These are phyloP conservation scores for Sciurus carolinensis DNA, from an alignment of 2,797 vertebrate genomes.

Conservation along the genomic window DNA sequence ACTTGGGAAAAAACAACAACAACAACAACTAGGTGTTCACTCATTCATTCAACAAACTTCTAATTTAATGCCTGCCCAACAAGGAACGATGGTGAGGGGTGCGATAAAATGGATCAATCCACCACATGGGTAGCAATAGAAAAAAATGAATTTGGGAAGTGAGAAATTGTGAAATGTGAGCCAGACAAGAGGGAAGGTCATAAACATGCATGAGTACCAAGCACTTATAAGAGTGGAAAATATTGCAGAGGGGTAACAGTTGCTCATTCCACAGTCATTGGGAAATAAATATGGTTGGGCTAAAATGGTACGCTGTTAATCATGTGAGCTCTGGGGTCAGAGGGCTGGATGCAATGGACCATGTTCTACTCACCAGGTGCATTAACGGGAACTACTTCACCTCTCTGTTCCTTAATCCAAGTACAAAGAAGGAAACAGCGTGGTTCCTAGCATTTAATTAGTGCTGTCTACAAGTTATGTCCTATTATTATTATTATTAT, in stretches of 20 bases:
- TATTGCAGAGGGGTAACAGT: not conserved
- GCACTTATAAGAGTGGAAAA: constrained; percentile 2
- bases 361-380: no score
- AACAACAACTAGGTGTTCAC: not conserved
- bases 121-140: not conserved
- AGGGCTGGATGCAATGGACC: not conserved
- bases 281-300: constrained; percentile 28
- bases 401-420: not conserved
- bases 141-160: constrained; percentile 41
- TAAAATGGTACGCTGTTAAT: not conserved
- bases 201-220: not conserved
- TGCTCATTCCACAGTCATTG: not conserved
- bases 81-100: not conserved
- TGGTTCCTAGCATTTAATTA: not conserved
- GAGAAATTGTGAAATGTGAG: constrained; percentile 33
- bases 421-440: not conserved
- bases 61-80: not conserved
- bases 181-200: constrained; percentile 26
- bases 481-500: not conserved
- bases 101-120: not conserved
- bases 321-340: not conserved
- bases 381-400: not conserved
- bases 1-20: not conserved
- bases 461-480: not conserved
- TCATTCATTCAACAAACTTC: constrained; percentile 27